A percentile compares a stretch with the other conserved stretches of the same genome.
Conservation (phyloP, 92 coral and sea anemone species). For the Umimayanthus chanpuru region DNA sequence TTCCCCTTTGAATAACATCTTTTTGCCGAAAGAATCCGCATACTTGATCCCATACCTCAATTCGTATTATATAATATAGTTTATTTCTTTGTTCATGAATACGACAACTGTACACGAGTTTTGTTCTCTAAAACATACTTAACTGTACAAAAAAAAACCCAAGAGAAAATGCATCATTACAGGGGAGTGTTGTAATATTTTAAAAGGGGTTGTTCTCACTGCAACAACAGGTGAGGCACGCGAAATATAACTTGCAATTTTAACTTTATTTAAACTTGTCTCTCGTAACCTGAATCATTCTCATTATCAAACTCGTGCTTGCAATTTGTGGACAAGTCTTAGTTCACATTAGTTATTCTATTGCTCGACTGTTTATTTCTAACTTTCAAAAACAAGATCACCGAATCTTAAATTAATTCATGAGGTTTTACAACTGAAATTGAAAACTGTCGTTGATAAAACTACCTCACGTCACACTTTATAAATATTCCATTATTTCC, state of each 20-base stretch:
- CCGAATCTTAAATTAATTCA: slow-evolving; percentile 24
- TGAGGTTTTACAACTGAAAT: slow-evolving; percentile 26
- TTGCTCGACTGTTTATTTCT: neutral
- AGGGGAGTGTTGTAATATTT: neutral
- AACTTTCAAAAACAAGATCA: neutral
- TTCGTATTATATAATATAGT: neutral
- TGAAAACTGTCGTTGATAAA: slow-evolving; percentile 25
- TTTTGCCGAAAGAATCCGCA: neutral
- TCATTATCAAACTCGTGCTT: neutral
- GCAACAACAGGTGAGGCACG: neutral
- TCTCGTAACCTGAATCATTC: neutral
- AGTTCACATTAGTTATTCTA: neutral
- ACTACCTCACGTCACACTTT: slow-evolving; percentile 30
- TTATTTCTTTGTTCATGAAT: neutral
- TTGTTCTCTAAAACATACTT: too few relatives aligned
- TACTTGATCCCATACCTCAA: neutral
- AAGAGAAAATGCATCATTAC: neutral
- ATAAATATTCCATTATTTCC: slow-evolving; percentile 40
- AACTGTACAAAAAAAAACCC: too few relatives aligned
- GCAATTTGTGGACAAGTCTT: neutral
- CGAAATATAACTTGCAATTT: neutral
- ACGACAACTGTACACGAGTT: too few relatives aligned
- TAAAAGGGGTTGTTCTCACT: neutral
- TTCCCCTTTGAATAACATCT: neutral
- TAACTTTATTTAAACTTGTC: neutral